Percentiles rank a stretch among this genome's conserved stretches.
Conservation (phyloP, 1,140 invertebrate genomes). For the Copidosoma floridanum region DNA sequence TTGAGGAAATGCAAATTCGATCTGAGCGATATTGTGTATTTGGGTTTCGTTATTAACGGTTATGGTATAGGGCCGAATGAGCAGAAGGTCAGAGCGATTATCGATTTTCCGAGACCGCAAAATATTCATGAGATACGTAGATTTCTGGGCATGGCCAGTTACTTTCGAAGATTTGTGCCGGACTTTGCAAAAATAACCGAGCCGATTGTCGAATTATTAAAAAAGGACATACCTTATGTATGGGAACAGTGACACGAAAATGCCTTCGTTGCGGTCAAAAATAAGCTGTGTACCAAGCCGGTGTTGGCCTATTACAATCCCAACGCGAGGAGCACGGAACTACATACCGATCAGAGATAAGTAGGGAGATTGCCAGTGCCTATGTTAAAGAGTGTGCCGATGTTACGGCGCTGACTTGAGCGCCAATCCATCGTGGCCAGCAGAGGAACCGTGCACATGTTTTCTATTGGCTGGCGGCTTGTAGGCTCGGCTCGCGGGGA, state of each 20-base stretch:
- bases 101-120: constrained; percentile 4
- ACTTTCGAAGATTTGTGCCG: constrained; percentile 24
- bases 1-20: constrained; percentile 20
- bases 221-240: constrained; percentile 6
- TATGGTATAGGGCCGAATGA: constrained; percentile 4
- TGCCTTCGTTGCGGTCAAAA: constrained; percentile 9
- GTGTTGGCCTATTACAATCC: constrained; percentile 29
- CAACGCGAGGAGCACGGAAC: constrained; percentile 9
- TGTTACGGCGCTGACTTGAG: no score
- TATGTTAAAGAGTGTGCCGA: no score
- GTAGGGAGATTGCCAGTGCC: no score
- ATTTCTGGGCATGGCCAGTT: constrained; percentile 32
- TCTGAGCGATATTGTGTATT: constrained; percentile 2
- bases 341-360: constrained; percentile 39
- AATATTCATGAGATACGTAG: constrained; percentile 19
- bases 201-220: constrained; percentile 23
- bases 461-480: no score
- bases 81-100: constrained; percentile 1
- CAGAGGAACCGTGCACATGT: no score
- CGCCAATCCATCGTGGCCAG: no score
- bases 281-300: constrained; percentile 16
- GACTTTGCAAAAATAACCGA: constrained; percentile 24
- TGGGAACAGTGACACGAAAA: constrained; percentile 15
- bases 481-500: no score
- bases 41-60: constrained; percentile 3